Percentiles rank a stretch among this genome's conserved stretches.
Conservation (phyloP, 2,113 vertebrate genomes). For the Platysternon megacephalum region DNA sequence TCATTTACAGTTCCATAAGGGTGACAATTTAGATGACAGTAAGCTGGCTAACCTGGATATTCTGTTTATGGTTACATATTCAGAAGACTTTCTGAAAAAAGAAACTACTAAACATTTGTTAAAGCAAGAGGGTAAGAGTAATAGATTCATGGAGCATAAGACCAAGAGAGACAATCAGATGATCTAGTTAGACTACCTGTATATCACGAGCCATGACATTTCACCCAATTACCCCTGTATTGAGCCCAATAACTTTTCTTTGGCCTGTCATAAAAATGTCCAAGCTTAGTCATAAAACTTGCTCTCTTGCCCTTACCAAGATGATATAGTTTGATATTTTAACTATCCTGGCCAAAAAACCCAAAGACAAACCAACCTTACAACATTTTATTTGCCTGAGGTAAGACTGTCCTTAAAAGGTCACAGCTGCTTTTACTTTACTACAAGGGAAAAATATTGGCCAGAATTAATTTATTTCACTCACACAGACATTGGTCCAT, state of each 20-base stretch:
- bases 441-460: not conserved
- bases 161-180: not conserved
- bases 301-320: not conserved
- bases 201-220: not conserved
- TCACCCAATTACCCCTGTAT: not conserved
- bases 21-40: not conserved
- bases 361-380: not conserved
- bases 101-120: not conserved
- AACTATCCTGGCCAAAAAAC: not conserved
- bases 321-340: not conserved
- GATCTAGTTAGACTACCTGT: not conserved
- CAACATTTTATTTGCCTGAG: not conserved
- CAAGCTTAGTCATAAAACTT: not conserved
- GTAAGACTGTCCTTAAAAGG: not conserved
- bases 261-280: not conserved
- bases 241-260: not conserved
- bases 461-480: conserved; percentile 50
- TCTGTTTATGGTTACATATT: not conserved
- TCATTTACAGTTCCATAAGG: not conserved
- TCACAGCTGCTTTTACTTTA: not conserved
- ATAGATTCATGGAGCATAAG: not conserved
- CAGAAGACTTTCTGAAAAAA: not conserved
- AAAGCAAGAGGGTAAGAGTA: not conserved
- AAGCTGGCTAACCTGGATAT: not conserved
- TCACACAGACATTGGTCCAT: conserved; percentile 96